These are phyloP conservation scores for Acanthopagrus latus DNA, from an alignment of 2,797 vertebrate genomes.

Conservation along the genomic window DNA sequence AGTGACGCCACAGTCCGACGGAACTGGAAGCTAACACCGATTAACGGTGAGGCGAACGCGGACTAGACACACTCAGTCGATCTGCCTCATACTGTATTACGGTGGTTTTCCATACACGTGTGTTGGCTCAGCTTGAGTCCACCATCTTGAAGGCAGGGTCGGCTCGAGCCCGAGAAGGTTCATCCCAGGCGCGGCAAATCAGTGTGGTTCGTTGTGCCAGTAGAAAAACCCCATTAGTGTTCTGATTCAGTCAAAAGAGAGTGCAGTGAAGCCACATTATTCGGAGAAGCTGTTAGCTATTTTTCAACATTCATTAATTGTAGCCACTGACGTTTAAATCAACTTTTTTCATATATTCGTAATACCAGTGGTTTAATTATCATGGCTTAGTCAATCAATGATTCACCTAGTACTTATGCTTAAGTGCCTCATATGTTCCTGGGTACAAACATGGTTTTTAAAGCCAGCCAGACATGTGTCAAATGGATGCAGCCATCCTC, in stretches of 20 bases:
- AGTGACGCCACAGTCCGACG: constrained; percentile 84
- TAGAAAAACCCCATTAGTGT: neutral
- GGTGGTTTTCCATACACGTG: too few species aligned
- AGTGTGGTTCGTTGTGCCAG: too few species aligned
- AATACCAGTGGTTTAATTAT: neutral
- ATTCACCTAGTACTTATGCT: neutral
- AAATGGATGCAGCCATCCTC: neutral
- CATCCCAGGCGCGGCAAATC: too few species aligned
- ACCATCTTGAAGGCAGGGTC: too few species aligned
- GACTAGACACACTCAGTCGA: neutral
- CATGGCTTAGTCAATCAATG: neutral
- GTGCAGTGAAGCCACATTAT: neutral
- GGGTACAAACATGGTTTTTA: neutral
- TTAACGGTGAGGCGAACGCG: constrained; percentile 84
- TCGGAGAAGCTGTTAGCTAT: neutral
- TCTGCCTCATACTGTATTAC: neutral
- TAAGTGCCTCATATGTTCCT: neutral
- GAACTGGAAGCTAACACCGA: constrained; percentile 89
- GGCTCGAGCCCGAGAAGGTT: too few species aligned
- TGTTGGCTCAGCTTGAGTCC: too few species aligned
- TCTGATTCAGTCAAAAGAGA: constrained; percentile 7
- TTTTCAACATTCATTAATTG: neutral
- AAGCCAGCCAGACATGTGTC: neutral
- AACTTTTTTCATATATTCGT: neutral
- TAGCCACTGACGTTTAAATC: neutral